A percentile compares a stretch with the other conserved stretches of the same genome.
Evolutionary conservation across 30 jellyfish, hydroid and myxozoan species (phyloP).

Genomic region (Catostylus mosaicus): DNA sequence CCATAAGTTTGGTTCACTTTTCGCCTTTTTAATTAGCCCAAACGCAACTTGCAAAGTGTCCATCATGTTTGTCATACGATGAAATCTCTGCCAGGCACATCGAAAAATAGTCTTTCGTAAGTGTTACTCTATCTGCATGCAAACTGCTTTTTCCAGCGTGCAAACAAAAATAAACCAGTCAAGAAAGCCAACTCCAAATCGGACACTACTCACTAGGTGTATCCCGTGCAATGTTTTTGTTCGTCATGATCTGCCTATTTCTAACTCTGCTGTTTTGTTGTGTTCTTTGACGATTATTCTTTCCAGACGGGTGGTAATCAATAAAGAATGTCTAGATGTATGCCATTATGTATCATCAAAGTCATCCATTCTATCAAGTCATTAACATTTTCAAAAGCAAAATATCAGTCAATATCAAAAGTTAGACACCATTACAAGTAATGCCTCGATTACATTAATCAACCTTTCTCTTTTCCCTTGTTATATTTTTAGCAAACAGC

Average conservation of each 20-base stretch:
- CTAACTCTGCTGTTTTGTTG: background rate
- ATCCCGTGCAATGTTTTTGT: background rate
- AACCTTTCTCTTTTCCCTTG: too few species aligned
- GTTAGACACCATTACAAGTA: background rate
- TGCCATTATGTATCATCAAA: background rate
- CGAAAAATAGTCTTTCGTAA: background rate
- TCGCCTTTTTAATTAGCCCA: constrained; percentile 7
- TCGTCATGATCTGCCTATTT: background rate
- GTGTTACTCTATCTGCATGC: background rate
- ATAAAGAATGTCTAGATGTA: background rate
- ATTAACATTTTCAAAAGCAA: background rate
- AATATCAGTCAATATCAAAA: background rate
- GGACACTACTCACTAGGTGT: background rate
- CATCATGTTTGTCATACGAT: background rate
- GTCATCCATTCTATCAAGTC: background rate
- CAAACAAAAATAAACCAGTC: background rate
- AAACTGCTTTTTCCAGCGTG: constrained; percentile 5
- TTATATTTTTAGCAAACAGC: too few species aligned
- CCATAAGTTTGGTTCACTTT: constrained; percentile 64
- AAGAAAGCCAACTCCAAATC: background rate
- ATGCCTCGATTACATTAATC: too few species aligned
- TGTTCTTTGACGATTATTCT: background rate
- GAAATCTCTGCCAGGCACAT: background rate
- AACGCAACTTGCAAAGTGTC: constrained; percentile 16
- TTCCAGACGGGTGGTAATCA: background rate